A percentile compares a stretch with the other conserved stretches of the same genome.
phyloP scores from a whole-genome alignment of 2,888 invertebrate species.

The Xylocampa areola region DNA sequence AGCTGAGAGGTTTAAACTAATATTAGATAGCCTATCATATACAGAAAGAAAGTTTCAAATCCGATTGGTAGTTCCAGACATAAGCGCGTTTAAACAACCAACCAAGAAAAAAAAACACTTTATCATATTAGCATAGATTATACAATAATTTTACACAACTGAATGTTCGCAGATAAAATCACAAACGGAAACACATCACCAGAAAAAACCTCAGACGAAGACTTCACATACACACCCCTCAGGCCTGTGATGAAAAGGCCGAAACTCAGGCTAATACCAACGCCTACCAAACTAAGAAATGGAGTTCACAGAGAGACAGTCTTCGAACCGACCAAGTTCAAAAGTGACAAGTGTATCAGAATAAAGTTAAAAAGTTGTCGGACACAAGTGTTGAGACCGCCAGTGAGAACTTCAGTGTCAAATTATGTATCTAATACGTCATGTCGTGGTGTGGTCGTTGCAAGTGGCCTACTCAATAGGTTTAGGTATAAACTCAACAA shows the following conservation, averaged over 20 bases:
- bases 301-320: constrained; percentile 69
- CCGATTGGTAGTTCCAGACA: too few relatives aligned
- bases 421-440: constrained; percentile 40
- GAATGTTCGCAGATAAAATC: constrained; percentile 69
- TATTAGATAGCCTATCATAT: too few relatives aligned
- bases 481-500: constrained; percentile 82
- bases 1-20: too few relatives aligned
- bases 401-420: constrained; percentile 53
- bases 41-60: too few relatives aligned
- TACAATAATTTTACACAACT: too few relatives aligned
- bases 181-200: constrained; percentile 58
- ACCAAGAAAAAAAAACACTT: too few relatives aligned
- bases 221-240: constrained; percentile 68
- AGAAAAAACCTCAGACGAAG: constrained; percentile 74
- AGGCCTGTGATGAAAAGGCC: constrained; percentile 71
- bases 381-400: constrained; percentile 62
- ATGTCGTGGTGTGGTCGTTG: constrained; percentile 67
- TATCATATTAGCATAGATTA: too few relatives aligned
- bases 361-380: constrained; percentile 80
- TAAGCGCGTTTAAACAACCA: too few relatives aligned
- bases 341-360: constrained; percentile 66
- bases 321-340: constrained; percentile 77
- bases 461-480: constrained; percentile 79
- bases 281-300: constrained; percentile 55
- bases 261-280: constrained; percentile 70